Conservation (phyloP, 2,797 vertebrate species). For the Schizothorax lantsangensis region DNA sequence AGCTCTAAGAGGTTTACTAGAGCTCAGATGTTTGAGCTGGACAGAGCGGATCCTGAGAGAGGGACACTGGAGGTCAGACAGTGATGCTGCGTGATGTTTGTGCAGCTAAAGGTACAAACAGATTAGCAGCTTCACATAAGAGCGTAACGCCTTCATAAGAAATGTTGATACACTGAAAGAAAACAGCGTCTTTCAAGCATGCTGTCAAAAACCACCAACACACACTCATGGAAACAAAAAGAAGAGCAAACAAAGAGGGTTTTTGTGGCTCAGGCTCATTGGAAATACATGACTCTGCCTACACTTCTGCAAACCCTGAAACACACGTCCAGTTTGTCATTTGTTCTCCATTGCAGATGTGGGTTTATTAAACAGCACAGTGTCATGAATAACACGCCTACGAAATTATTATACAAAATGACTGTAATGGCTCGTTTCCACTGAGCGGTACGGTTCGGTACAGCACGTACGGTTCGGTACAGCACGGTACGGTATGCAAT, state of each 20-base stretch:
- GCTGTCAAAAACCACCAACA: slow-evolving; percentile 30
- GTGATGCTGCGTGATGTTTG: not conserved
- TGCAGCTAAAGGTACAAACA: slow-evolving; percentile 11
- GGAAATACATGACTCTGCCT: not conserved
- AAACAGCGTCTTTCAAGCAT: slow-evolving; percentile 51
- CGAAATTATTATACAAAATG: not conserved
- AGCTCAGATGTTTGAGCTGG: slow-evolving; percentile 79
- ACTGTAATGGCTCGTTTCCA: no score
- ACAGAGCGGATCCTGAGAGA: slow-evolving; percentile 78
- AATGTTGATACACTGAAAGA: slow-evolving; percentile 53
- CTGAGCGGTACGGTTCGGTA: no score
- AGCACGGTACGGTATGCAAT: no score
- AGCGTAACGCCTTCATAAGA: slow-evolving; percentile 70
- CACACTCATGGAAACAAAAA: not conserved
- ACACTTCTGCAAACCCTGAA: not conserved
- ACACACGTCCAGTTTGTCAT: not conserved
- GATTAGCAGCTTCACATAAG: slow-evolving; percentile 68
- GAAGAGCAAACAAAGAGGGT: no score
- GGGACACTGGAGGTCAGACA: slow-evolving; percentile 75
- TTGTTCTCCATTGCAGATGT: no score
- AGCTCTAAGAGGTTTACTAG: slow-evolving; percentile 81
- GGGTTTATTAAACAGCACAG: no score
- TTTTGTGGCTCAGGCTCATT: not conserved
- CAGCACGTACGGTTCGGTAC: no score
- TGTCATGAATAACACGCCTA: no score